Conservation (phyloP, 2,797 vertebrate genomes). For the Clarias pachynema region DNA sequence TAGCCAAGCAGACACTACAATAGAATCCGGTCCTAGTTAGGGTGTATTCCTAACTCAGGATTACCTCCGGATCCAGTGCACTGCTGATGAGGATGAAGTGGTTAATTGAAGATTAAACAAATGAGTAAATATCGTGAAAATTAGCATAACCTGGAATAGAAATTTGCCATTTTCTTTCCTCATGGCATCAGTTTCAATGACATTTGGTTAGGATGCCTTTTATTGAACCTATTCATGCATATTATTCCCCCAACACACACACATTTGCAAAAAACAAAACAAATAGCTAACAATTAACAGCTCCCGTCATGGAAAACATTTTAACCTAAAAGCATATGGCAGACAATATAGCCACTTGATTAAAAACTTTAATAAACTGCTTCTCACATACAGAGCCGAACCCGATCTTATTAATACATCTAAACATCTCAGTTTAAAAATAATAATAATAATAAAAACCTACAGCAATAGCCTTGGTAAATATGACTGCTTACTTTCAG, state of each 20-base stretch:
- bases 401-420: slow-evolving; percentile 77
- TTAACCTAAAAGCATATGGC: slow-evolving; percentile 46
- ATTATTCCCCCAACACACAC: not conserved
- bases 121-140: not conserved
- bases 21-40: not conserved
- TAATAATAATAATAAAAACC: slow-evolving; percentile 54
- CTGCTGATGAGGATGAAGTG: not conserved
- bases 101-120: not conserved
- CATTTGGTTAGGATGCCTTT: not conserved
- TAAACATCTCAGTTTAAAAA: slow-evolving; percentile 65
- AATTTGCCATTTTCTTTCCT: not conserved
- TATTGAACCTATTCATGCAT: not conserved
- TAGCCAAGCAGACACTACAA: not conserved
- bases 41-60: not conserved
- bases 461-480: slow-evolving; percentile 70
- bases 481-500: slow-evolving; percentile 77
- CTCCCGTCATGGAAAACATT: slow-evolving; percentile 33
- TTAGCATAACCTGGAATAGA: not conserved
- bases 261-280: not conserved
- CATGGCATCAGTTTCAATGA: not conserved
- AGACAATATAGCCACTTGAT: slow-evolving; percentile 61
- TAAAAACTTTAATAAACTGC: slow-evolving; percentile 70
- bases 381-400: slow-evolving; percentile 70
- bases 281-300: not conserved
- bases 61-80: not conserved